A percentile compares a stretch with the other conserved stretches of the same genome.
Conservation (phyloP, 2,797 vertebrate species). For the Typhlichthys subterraneus region DNA sequence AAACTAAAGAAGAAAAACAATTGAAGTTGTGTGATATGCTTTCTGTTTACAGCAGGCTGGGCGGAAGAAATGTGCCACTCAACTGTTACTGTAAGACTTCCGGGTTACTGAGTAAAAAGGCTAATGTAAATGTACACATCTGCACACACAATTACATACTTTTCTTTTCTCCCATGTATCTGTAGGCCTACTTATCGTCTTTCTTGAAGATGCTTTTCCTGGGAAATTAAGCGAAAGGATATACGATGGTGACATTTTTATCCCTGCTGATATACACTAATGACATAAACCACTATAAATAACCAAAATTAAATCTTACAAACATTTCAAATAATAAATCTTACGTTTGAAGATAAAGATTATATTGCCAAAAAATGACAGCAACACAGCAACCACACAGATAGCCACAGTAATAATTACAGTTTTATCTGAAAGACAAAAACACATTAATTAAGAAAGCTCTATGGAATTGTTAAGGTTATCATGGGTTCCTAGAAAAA, state of each 20-base stretch:
- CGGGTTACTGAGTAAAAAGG: no score
- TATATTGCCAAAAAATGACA: neutral
- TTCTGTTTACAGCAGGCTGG: no score
- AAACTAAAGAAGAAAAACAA: no score
- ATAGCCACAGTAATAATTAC: rapidly evolving
- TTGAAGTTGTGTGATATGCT: no score
- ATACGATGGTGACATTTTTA: neutral
- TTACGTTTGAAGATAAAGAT: conserved; percentile 35
- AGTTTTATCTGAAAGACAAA: neutral
- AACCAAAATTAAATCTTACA: no score
- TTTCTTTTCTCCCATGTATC: neutral
- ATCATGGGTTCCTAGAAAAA: no score
- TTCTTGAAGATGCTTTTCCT: neutral
- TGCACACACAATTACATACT: conserved; percentile 15
- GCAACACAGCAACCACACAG: neutral
- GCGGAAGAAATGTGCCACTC: no score
- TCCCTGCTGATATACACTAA: no score
- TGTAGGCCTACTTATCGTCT: neutral
- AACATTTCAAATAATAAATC: neutral
- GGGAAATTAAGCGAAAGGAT: neutral
- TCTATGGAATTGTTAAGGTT: no score
- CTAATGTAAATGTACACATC: neutral
- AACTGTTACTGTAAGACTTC: no score
- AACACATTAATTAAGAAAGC: neutral
- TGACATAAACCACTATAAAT: no score